Evolutionary conservation across 2,797 vertebrate species (phyloP).

Genomic region (Crypturellus tataupa): DNA sequence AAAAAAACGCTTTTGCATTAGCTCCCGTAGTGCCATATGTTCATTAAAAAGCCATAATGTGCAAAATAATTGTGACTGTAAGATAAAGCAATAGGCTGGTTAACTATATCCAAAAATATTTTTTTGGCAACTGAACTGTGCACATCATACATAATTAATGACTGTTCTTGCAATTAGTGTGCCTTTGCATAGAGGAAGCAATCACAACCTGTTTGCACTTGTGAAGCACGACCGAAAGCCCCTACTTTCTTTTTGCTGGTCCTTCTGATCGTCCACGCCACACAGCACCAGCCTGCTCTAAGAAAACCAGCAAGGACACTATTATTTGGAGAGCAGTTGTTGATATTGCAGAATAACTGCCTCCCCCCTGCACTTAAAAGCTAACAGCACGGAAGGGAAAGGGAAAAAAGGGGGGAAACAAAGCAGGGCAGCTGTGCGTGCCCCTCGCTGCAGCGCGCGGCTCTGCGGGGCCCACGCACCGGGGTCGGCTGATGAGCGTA

Average conservation of each 20-base stretch:
- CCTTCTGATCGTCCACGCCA: constrained; percentile 41
- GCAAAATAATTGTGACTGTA: constrained; percentile 75
- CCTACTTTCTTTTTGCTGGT: neutral
- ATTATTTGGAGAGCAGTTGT: constrained; percentile 1
- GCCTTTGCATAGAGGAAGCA: constrained; percentile 65
- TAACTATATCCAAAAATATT: constrained; percentile 78
- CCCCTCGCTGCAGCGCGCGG: too few species aligned
- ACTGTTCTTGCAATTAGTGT: constrained; percentile 73
- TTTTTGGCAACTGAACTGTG: constrained; percentile 64
- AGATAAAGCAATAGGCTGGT: constrained; percentile 76
- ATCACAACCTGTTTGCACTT: constrained; percentile 62
- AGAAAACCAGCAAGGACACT: neutral
- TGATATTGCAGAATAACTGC: neutral
- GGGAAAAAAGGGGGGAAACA: too few species aligned
- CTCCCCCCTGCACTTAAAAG: neutral
- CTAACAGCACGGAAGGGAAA: neutral
- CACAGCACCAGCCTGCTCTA: neutral
- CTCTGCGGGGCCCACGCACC: too few species aligned
- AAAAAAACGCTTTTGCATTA: constrained; percentile 71
- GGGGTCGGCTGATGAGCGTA: neutral
- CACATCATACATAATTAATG: constrained; percentile 79
- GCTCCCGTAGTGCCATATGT: constrained; percentile 76
- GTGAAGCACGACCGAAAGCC: constrained; percentile 38
- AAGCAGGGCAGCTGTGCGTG: too few species aligned
- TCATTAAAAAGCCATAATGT: constrained; percentile 70